Conservation (phyloP, 2,113 vertebrate genomes). For the Paramormyrops kingsleyae region DNA sequence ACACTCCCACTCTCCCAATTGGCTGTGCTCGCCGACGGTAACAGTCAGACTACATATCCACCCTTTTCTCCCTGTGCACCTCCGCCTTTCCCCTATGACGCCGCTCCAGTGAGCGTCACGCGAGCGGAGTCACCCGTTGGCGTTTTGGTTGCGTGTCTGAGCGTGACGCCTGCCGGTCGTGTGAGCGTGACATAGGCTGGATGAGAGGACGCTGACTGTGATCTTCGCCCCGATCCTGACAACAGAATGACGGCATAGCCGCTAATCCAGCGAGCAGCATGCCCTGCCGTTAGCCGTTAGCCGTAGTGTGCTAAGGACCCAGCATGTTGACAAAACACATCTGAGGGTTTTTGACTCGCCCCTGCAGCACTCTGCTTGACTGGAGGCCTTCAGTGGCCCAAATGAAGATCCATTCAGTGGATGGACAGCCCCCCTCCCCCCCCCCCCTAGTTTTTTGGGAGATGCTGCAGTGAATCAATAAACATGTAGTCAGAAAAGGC, state of each 20-base stretch:
- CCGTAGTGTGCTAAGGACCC: neutral
- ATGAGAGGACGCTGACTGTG: neutral
- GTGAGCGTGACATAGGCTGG: neutral
- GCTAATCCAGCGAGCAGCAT: neutral
- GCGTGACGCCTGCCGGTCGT: neutral
- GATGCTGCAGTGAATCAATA: conserved; percentile 1
- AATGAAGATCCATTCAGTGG: conserved; percentile 3
- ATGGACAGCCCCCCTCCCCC: neutral
- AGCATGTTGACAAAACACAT: neutral
- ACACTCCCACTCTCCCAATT: neutral
- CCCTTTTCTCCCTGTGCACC: neutral
- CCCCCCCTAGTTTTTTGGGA: neutral
- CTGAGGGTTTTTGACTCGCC: neutral
- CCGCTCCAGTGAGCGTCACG: neutral
- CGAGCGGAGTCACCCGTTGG: neutral
- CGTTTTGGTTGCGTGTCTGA: neutral
- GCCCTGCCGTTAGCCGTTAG: neutral
- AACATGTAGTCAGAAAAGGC: neutral
- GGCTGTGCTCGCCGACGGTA: neutral
- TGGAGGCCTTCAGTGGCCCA: neutral
- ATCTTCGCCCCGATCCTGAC: neutral
- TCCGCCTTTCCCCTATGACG: neutral
- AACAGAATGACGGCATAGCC: neutral
- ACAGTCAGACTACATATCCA: neutral
- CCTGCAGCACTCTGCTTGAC: neutral